Percentiles rank a stretch among this genome's conserved stretches.
Evolutionary conservation across 2,113 vertebrate species (phyloP).

Genomic region (Brachirus orientalis): DNA sequence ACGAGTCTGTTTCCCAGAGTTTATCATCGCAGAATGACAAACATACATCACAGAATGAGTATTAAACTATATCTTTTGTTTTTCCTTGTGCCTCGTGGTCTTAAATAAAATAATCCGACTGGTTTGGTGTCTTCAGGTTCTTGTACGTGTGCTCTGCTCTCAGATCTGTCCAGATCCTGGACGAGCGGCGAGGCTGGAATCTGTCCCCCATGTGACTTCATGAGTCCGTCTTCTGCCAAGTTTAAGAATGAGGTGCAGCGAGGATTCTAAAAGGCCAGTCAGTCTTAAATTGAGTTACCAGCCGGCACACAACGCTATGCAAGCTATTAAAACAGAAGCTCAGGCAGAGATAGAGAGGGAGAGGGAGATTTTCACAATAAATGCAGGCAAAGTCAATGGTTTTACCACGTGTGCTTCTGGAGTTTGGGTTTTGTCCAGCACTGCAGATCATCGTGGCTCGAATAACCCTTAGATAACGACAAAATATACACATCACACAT

Average conservation of each 20-base stretch:
- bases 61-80: slow-evolving; percentile 36
- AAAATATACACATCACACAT: slow-evolving; percentile 69
- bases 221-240: slow-evolving; percentile 47
- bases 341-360: slow-evolving; percentile 28
- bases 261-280: slow-evolving; percentile 58
- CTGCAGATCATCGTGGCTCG: slow-evolving; percentile 48
- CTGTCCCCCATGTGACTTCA: slow-evolving; percentile 40
- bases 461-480: slow-evolving; percentile 58
- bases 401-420: slow-evolving; percentile 74
- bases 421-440: slow-evolving; percentile 65
- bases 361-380: slow-evolving; percentile 59
- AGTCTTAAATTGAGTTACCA: slow-evolving; percentile 67
- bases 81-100: slow-evolving; percentile 20
- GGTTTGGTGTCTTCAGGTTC: slow-evolving; percentile 14
- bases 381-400: slow-evolving; percentile 52
- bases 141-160: slow-evolving; percentile 2
- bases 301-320: slow-evolving; percentile 51
- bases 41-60: slow-evolving; percentile 17
- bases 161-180: background rate
- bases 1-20: slow-evolving; percentile 1
- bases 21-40: slow-evolving; percentile 3
- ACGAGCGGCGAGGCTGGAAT: slow-evolving; percentile 29
- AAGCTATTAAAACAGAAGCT: slow-evolving; percentile 81
- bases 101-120: slow-evolving; percentile 23
- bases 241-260: slow-evolving; percentile 62